Conservation (phyloP, 2,113 vertebrate genomes). For the Callipepla squamata region DNA sequence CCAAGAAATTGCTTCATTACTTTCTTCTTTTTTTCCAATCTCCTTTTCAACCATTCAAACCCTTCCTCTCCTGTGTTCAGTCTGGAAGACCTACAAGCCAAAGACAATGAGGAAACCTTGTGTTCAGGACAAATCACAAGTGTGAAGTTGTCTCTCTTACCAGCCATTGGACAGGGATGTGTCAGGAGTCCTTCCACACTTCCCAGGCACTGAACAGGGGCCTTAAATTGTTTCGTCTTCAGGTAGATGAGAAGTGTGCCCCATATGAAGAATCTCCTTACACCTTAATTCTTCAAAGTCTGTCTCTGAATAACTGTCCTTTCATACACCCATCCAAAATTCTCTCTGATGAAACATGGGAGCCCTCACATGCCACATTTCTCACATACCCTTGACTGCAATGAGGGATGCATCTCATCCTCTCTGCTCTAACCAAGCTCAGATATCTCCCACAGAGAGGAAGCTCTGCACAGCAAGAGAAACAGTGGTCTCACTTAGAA, state of each 20-base stretch:
- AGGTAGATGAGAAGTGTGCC: not conserved
- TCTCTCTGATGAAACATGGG: accelerated
- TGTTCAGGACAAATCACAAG: not conserved
- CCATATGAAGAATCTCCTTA: not conserved
- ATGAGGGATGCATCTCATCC: accelerated
- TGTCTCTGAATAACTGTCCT: not conserved
- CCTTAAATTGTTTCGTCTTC: not conserved
- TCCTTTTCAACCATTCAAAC: not conserved
- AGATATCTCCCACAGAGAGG: not conserved
- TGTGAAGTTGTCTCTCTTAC: not conserved
- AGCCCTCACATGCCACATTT: not conserved
- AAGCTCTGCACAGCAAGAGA: not conserved
- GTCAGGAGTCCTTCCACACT: not conserved
- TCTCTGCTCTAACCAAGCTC: not conserved
- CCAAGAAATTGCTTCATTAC: not conserved
- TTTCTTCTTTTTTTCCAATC: not conserved
- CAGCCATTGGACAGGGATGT: not conserved
- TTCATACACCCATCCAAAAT: not conserved
- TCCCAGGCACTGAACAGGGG: not conserved
- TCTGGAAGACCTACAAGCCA: not conserved
- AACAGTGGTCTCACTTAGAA: not conserved
- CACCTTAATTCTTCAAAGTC: not conserved
- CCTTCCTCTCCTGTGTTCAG: not conserved
- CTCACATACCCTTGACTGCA: accelerated
- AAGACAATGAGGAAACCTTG: not conserved